Evolutionary conservation across 1,140 invertebrate species (phyloP).

Genomic region (Ostrea denselamellosa): DNA sequence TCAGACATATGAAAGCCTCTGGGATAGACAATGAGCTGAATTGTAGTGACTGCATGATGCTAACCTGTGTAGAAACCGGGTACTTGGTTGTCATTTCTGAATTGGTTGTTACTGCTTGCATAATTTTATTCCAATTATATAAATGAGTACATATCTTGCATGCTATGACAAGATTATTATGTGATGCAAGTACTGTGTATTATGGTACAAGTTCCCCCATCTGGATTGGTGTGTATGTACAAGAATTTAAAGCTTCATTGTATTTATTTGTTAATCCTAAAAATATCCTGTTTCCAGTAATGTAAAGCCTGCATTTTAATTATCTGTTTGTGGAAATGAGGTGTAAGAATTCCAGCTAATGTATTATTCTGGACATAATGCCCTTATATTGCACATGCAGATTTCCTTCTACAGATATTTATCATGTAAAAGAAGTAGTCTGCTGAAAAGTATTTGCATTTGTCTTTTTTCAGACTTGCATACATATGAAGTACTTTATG

Average conservation of each 20-base stretch:
- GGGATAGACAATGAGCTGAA: background rate
- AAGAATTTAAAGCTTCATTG: background rate
- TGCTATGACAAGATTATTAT: background rate
- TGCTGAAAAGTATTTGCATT: background rate
- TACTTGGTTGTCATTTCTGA: background rate
- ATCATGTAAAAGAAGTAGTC: background rate
- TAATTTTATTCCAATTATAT: background rate
- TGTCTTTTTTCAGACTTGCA: background rate
- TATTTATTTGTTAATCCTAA: background rate
- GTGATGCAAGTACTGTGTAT: background rate
- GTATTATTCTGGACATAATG: background rate
- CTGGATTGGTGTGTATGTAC: background rate
- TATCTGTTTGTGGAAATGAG: conserved; percentile 2
- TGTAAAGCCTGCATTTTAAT: background rate
- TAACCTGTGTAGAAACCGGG: too few relatives aligned
- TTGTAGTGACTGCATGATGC: background rate
- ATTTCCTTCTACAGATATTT: background rate
- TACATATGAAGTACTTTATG: background rate
- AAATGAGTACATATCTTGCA: background rate
- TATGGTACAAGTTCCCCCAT: background rate
- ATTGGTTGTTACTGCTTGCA: background rate
- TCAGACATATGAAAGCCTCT: background rate
- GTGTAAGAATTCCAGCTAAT: background rate
- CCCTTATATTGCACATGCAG: background rate
- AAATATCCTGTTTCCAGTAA: background rate